Evolutionary conservation across 2,113 vertebrate genomes (phyloP).

Genomic region (Nothobranchius kuhntae): DNA sequence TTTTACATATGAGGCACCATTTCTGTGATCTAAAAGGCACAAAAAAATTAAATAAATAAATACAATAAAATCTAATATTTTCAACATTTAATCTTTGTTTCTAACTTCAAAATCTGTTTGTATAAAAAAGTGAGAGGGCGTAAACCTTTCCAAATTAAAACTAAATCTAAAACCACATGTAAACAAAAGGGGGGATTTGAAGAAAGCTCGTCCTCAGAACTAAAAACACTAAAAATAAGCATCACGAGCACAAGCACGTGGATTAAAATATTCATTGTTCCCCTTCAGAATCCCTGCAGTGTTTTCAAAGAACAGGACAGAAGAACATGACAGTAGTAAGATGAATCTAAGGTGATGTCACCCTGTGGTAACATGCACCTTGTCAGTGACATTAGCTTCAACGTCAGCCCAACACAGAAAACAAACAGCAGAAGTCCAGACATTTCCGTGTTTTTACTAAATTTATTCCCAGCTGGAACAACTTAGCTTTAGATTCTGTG

Average conservation of each 20-base stretch:
- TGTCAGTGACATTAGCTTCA: constrained; percentile 49
- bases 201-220: not conserved
- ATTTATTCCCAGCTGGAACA: constrained; percentile 13
- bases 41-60: too few species aligned
- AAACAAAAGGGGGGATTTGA: not conserved
- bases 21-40: too few species aligned
- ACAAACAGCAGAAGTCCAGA: constrained; percentile 1
- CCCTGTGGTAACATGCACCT: constrained; percentile 47
- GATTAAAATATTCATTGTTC: not conserved
- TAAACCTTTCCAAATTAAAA: too few species aligned
- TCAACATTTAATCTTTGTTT: too few species aligned
- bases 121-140: too few species aligned
- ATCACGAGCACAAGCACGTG: not conserved
- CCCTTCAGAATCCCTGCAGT: constrained; percentile 33
- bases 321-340: constrained; percentile 44
- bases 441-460: constrained; percentile 4
- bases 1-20: too few species aligned
- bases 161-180: not conserved
- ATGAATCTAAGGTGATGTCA: constrained; percentile 53
- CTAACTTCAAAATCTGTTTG: too few species aligned
- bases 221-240: accelerated
- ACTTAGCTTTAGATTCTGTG: not conserved
- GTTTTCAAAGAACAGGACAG: constrained; percentile 19
- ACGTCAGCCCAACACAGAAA: constrained; percentile 20
- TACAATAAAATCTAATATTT: too few species aligned